Evolutionary conservation across 2,113 vertebrate species (phyloP).

Genomic region (Cathartes aura): DNA sequence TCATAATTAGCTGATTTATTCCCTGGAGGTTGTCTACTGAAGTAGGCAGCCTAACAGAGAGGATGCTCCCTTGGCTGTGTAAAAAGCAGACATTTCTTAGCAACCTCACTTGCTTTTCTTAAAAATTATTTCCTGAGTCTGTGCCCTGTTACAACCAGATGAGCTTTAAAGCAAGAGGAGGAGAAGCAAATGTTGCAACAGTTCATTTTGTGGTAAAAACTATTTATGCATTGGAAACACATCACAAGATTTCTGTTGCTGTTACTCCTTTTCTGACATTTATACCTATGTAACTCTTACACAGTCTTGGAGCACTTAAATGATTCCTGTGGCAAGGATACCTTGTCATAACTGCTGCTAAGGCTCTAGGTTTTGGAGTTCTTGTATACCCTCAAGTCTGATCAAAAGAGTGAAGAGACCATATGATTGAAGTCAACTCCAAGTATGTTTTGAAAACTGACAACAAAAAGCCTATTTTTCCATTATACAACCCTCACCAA

Average conservation of each 20-base stretch:
- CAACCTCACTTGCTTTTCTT: not conserved
- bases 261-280: not conserved
- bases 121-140: not conserved
- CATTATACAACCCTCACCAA: not conserved
- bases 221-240: not conserved
- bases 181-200: not conserved
- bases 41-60: not conserved
- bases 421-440: not conserved
- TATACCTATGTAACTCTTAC: not conserved
- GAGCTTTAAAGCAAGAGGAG: not conserved
- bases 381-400: not conserved
- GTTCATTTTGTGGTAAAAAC: not conserved
- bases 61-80: not conserved
- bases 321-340: not conserved
- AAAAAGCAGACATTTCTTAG: not conserved
- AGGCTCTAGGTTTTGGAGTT: not conserved
- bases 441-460: not conserved
- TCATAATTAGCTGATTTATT: not conserved
- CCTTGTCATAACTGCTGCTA: not conserved
- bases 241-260: not conserved
- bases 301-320: not conserved
- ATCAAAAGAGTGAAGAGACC: not conserved
- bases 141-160: not conserved
- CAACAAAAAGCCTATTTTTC: not conserved
- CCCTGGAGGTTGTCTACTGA: not conserved